phyloP scores from a whole-genome alignment of 2,113 vertebrate genomes.

The Dicaeum eximium region DNA sequence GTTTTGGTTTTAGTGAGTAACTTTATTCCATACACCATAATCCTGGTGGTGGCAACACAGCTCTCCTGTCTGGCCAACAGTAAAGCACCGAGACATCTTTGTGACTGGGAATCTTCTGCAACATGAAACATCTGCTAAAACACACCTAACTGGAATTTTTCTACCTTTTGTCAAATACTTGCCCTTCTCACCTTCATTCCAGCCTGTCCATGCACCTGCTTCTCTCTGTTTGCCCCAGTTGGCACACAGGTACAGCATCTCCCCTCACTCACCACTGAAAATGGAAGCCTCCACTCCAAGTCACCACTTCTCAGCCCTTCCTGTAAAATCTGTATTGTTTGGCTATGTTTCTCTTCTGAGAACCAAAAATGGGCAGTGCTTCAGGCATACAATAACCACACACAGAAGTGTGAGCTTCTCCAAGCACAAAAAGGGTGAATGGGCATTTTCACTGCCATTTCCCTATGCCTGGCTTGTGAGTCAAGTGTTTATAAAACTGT shows the following conservation, averaged over 20 bases:
- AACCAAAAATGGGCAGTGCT: neutral
- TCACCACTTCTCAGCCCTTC: neutral
- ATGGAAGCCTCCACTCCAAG: neutral
- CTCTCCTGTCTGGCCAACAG: neutral
- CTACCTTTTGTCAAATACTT: neutral
- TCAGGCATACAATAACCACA: neutral
- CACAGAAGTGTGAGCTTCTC: neutral
- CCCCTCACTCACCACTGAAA: neutral
- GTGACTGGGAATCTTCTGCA: neutral
- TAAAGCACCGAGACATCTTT: neutral
- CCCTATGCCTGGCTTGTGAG: neutral
- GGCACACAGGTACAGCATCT: neutral
- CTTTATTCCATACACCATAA: neutral
- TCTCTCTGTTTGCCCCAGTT: neutral
- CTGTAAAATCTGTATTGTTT: neutral
- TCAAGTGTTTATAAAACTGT: constrained; percentile 1
- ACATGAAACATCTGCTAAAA: neutral
- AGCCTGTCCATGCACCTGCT: neutral
- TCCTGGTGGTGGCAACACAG: neutral
- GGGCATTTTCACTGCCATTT: neutral
- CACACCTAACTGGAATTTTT: neutral
- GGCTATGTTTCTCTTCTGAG: neutral
- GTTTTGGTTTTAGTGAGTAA: neutral
- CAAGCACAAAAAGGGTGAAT: neutral
- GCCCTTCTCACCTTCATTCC: neutral